phyloP scores from a whole-genome alignment of 2,797 vertebrate genomes.

The Lutjanus campechanus region DNA sequence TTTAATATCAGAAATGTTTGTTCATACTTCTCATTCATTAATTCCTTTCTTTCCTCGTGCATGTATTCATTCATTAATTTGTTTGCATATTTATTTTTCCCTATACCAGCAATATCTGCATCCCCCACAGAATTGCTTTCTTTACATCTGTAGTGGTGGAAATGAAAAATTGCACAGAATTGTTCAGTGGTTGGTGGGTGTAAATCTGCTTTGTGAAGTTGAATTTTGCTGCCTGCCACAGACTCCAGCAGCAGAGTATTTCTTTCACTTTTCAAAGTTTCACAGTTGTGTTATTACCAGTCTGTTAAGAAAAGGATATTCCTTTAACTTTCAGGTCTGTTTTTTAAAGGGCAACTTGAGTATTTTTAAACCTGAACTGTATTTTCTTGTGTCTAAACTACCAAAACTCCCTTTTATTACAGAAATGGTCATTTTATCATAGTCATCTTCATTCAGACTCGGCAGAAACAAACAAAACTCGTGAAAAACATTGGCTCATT shows the following conservation, averaged over 20 bases:
- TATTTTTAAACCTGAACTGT: no score
- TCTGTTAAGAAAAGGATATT: neutral
- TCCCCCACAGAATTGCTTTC: neutral
- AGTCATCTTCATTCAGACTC: no score
- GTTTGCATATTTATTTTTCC: neutral
- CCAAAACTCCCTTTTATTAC: no score
- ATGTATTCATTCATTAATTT: neutral
- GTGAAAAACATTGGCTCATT: no score
- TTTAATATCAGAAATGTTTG: neutral
- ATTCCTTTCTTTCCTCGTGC: neutral
- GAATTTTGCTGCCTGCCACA: neutral
- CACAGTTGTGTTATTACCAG: neutral
- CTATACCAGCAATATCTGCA: no score
- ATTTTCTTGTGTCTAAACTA: no score
- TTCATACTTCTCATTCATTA: neutral
- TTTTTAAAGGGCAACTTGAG: no score
- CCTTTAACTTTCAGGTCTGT: neutral
- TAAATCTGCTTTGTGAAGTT: neutral
- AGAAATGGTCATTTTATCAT: no score
- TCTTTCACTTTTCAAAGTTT: neutral
- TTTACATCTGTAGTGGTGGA: neutral
- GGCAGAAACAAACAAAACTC: no score
- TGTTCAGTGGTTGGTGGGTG: no score
- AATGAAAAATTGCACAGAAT: neutral
- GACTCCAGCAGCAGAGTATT: neutral